Percentiles rank a stretch among this genome's conserved stretches.
Conservation (phyloP, 2,888 invertebrate species). For the Pinctada fucata region DNA sequence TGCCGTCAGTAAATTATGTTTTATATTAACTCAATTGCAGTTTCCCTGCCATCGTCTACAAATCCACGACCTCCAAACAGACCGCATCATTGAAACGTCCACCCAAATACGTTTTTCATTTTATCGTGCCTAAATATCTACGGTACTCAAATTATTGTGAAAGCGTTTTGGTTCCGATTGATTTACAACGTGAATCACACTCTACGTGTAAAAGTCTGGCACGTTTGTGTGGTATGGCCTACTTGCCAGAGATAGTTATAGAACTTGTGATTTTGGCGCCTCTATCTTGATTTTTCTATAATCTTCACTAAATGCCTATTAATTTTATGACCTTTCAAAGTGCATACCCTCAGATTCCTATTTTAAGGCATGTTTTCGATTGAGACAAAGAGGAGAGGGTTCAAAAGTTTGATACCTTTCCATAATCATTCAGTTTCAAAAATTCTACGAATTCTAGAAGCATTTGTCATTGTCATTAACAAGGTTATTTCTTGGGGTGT, state of each 20-base stretch:
- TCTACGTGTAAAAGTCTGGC: slow-evolving; percentile 19
- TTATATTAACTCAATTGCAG: slow-evolving; percentile 33
- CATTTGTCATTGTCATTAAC: no score
- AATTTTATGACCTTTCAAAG: background rate
- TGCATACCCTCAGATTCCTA: background rate
- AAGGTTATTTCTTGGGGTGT: no score
- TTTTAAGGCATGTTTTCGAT: no score
- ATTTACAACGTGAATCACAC: slow-evolving; percentile 37
- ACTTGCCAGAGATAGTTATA: background rate
- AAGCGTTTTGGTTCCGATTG: slow-evolving; percentile 39
- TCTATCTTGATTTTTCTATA: background rate
- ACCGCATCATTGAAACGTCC: slow-evolving; percentile 42
- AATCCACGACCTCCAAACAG: slow-evolving; percentile 30
- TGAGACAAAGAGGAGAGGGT: no score
- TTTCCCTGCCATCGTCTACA: slow-evolving; percentile 27
- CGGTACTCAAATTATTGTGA: slow-evolving; percentile 33
- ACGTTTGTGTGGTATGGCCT: slow-evolving; percentile 28
- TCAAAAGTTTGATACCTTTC: no score
- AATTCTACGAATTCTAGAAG: no score
- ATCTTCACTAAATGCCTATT: background rate
- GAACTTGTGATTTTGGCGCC: background rate
- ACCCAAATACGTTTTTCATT: slow-evolving; percentile 34
- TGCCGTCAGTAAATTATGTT: slow-evolving; percentile 34
- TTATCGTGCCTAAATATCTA: slow-evolving; percentile 25
- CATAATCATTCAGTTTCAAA: no score